Base-by-base conservation (phyloP, 1,140 invertebrate genomes). In the Grapholita molesta region DNA sequence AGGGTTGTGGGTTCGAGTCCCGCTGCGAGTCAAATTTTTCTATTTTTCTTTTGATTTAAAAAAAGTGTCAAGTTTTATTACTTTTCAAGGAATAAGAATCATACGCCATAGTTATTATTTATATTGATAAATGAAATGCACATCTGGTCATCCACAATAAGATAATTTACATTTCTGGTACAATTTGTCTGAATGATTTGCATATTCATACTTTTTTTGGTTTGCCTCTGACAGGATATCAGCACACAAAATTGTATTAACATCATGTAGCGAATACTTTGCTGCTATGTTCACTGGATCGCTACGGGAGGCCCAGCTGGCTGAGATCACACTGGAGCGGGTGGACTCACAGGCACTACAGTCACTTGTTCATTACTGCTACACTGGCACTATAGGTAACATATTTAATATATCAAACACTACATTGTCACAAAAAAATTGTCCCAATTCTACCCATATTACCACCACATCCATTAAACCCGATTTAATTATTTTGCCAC, bases 271-370 rank as follows among this genome's bases (percentile, higher is more conserved):
- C 78, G 97, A 98, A 92, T 99, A 99, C 91, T 99, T 99, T 93
- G 95, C 96, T 61, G 97, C 97, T 52, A 99, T 99, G 97, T 99
- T 99, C 85, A 98, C 97, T 25, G 96, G 95, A 75, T 95, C 96
- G 72, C 90, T 99, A 66, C 92, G 95, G 78, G 98, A 99, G 93
- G 94, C 97, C n/a, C 94, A 93, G 66, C 95, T 97, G 87, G 94
- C 94, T 73, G 97, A 98, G 93, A 95, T 99, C 30, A 95, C 95
- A 70, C 91, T 99, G 76, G 95, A 96, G 76, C 95, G 96, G 85
- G 95, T 98, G 18, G 95, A 98, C 86, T 94, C 96, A 18, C 96
- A 98, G 88, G 96, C 97, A 67, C 92, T 99, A 52, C 95, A 95
- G 85, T 93, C 95, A 55, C 93, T 99, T 48, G 94, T 99, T 38